Base-by-base conservation (phyloP, 2,888 invertebrate genomes). In the Phortica magna region DNA sequence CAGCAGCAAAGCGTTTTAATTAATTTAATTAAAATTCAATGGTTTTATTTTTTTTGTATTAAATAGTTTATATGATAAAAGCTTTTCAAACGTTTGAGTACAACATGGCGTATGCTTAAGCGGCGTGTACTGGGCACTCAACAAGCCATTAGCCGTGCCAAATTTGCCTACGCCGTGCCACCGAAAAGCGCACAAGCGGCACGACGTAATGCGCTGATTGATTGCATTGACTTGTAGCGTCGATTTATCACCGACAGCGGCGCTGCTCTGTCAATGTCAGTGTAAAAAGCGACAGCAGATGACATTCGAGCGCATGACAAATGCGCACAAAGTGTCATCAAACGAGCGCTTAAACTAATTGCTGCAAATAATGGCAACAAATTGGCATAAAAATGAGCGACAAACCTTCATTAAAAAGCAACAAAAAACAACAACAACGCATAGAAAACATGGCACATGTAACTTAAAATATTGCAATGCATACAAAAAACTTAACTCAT, bases 341-440 rank as follows among this genome's bases (percentile, higher is more conserved):
- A 83, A 61, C 4, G 31, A 75, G 88, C 84, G 80, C 76, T 79
- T 78, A 82, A 88, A 85, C 88, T 85, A 85, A 85, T 85, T 85
- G 85, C 85, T 88, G 82, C 85, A 85, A 88, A 85, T 85, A 85
- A 85, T 88, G 88, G 85, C 88, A 85, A 88, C 88, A 88, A 88
- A 88, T 88, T 67, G 31, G 67, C 67, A 17, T 41, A 22, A 43
- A 48, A 17, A 19, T 41, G 17, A n/a, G 19, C 57, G 67, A 76
- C 77, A 79, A 82, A 78, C 79, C 10, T 75, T 78, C 72, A 77
- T 79, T 85, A 88, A 85, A 84, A 88, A 88, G 87, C 87, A 88
- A 88, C 87, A 83, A 81, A 88, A 88, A 88, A 88, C 87, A 83
- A 81, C 71, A 78, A 79, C 78, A 82, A 81, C 80, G 86, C 86